Conservation (phyloP, 2,888 invertebrate species). For the Oscheius sp. region DNA sequence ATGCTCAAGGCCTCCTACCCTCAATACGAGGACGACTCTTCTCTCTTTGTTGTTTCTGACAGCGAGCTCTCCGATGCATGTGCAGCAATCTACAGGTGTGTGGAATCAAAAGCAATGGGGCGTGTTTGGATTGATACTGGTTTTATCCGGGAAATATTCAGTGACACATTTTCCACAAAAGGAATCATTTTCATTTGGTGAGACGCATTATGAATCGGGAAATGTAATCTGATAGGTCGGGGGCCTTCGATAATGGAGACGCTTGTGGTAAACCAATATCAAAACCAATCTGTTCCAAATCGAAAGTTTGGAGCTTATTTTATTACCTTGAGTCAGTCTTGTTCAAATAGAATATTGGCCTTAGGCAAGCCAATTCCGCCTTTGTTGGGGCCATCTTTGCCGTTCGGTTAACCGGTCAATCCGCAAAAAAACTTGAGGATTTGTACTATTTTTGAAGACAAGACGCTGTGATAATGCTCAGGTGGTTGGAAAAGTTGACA, state of each 20-base stretch:
- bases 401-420: neutral
- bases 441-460: too few relatives aligned
- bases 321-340: neutral
- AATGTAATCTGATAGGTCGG: slow-evolving; percentile 7
- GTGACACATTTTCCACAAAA: neutral
- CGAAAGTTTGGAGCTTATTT: too few relatives aligned
- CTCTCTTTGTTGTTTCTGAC: slow-evolving; percentile 26
- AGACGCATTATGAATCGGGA: slow-evolving; percentile 5
- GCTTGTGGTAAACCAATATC: too few relatives aligned
- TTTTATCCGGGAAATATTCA: neutral
- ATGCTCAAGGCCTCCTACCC: slow-evolving; percentile 14
- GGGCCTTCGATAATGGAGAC: neutral
- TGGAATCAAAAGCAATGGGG: neutral
- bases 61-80: slow-evolving; percentile 16
- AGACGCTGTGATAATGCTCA: neutral
- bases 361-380: neutral
- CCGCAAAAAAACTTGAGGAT: too few relatives aligned
- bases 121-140: neutral
- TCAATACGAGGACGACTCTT: slow-evolving; percentile 14
- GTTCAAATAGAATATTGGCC: neutral
- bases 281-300: too few relatives aligned
- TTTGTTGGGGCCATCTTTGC: slow-evolving; percentile 1
- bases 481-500: neutral
- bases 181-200: neutral
- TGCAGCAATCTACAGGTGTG: slow-evolving; percentile 9